Conservation (phyloP, 2,888 invertebrate genomes). For the Apomyelois bistriatella region DNA sequence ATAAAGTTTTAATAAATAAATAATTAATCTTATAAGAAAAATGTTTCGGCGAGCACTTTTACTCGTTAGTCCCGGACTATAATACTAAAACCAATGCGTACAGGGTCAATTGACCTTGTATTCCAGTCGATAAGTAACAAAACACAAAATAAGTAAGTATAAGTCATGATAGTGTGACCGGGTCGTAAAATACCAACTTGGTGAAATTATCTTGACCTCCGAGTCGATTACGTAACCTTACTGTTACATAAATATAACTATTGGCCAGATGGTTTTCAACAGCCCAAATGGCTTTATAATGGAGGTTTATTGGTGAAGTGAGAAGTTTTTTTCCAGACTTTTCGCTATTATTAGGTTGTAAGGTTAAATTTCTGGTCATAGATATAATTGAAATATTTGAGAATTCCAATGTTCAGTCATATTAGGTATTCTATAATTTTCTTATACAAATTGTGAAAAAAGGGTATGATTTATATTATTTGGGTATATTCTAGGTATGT, state of each 20-base stretch:
- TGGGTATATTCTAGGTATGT: no score
- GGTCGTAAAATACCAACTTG: slow-evolving; percentile 9
- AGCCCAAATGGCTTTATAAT: slow-evolving; percentile 12
- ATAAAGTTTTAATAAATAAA: no score
- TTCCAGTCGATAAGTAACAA: neutral
- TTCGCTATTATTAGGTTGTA: neutral
- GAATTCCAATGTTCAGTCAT: no score
- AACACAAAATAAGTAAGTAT: neutral
- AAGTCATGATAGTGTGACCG: neutral
- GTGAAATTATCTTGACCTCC: slow-evolving; percentile 13
- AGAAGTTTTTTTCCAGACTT: neutral
- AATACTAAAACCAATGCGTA: no score
- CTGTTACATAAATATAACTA: slow-evolving; percentile 9
- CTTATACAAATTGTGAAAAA: no score
- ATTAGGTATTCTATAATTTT: no score
- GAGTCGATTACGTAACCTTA: slow-evolving; percentile 5
- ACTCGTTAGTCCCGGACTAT: no score
- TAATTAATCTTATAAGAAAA: no score
- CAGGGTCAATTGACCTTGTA: neutral
- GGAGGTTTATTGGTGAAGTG: slow-evolving; percentile 1
- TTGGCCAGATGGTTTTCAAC: slow-evolving; percentile 10
- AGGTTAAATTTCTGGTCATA: neutral
- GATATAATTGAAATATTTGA: no score
- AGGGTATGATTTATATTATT: no score
- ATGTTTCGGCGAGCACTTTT: no score